phyloP scores from a whole-genome alignment of 1,140 invertebrate genomes.

The Gryllus bimaculatus region DNA sequence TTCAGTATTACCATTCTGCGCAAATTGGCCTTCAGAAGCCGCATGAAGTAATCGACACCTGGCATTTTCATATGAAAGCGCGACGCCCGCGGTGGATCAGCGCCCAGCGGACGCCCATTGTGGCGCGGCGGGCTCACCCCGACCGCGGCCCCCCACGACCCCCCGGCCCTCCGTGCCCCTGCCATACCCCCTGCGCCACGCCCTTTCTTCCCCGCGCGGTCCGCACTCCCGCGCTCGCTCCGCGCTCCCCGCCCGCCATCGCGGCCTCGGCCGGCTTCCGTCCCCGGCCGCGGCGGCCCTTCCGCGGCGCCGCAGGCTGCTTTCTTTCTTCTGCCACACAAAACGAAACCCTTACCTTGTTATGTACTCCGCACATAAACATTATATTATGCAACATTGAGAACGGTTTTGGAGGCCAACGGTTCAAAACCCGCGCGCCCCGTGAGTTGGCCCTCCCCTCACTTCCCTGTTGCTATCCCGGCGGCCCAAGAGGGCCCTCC shows the following conservation, averaged over 20 bases:
- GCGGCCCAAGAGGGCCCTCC: too few relatives aligned
- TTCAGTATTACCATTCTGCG: too few relatives aligned
- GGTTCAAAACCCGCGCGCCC: neutral
- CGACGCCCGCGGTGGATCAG: too few relatives aligned
- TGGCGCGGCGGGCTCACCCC: neutral
- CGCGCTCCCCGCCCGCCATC: neutral
- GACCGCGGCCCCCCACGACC: neutral
- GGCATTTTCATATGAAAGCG: too few relatives aligned
- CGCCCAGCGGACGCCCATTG: too few relatives aligned
- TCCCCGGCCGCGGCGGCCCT: too few relatives aligned
- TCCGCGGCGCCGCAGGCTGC: too few relatives aligned
- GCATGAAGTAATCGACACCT: too few relatives aligned
- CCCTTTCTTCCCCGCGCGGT: neutral
- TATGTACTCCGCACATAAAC: constrained; percentile 4
- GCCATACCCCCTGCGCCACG: too few relatives aligned
- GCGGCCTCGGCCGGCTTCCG: neutral
- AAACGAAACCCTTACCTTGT: neutral
- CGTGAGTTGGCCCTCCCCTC: neutral
- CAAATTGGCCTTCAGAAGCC: too few relatives aligned
- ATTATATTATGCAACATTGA: constrained; percentile 2
- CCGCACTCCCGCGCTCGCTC: neutral
- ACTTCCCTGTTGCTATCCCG: neutral
- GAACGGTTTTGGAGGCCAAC: neutral
- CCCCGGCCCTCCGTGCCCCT: neutral
- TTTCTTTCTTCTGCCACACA: neutral